Percentiles rank a stretch among this genome's conserved stretches.
These are phyloP conservation scores for Petroica traversi DNA, from an alignment of 2,113 vertebrate species.

Conservation along the genomic window DNA sequence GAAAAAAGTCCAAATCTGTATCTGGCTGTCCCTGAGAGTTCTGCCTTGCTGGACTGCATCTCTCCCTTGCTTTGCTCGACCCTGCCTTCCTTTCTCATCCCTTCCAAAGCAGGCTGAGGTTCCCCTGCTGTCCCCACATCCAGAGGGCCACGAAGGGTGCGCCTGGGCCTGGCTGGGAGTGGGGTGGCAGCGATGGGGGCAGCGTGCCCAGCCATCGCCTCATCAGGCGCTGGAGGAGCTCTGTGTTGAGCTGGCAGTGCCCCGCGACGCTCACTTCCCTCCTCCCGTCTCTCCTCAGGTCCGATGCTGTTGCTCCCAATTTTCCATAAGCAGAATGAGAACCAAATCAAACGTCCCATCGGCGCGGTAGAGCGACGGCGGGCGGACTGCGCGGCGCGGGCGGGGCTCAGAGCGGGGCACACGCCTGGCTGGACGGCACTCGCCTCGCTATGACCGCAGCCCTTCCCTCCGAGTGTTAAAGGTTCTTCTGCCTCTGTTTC, in stretches of 20 bases:
- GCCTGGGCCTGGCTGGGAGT: not conserved
- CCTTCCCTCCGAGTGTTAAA: constrained; percentile 64
- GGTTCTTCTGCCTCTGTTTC: constrained; percentile 73
- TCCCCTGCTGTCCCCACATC: not conserved
- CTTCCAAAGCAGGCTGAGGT: not conserved
- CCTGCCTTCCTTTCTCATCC: not conserved
- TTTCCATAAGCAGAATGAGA: constrained; percentile 81
- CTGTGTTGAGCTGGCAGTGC: not conserved
- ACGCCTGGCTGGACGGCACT: constrained; percentile 33
- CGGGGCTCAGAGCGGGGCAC: constrained; percentile 58
- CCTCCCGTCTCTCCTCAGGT: constrained; percentile 72
- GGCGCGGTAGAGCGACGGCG: constrained; percentile 50
- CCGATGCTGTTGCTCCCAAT: constrained; percentile 74
- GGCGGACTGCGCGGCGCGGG: constrained; percentile 25
- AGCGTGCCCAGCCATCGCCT: not conserved
- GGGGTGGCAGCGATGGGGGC: fast-evolving
- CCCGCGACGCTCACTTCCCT: constrained; percentile 34
- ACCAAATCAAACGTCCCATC: constrained; percentile 65
- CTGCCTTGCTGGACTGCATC: not conserved
- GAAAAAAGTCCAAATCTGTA: not conserved
- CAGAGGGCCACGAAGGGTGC: fast-evolving
- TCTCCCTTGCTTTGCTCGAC: not conserved
- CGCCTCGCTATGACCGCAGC: constrained; percentile 46
- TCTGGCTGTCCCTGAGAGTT: not conserved
- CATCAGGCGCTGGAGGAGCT: not conserved